Evolutionary conservation across 1,140 invertebrate species (phyloP).

Genomic region (Calephelis virginiensis): DNA sequence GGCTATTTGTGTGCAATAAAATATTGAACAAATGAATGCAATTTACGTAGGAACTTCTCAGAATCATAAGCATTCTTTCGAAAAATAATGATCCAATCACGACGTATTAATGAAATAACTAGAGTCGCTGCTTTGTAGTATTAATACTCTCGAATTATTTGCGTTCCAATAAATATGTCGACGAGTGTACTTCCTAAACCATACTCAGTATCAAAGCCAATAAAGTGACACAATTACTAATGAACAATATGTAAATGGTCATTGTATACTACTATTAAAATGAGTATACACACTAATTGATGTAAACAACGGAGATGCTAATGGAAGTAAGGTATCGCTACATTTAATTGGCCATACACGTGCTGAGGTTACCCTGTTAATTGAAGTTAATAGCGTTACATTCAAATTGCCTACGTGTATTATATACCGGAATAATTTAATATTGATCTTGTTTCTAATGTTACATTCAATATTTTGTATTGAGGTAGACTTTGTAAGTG

Average conservation of each 20-base stretch:
- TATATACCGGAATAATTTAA: constrained; percentile 7
- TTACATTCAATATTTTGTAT: too few relatives aligned
- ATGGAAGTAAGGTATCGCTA: constrained; percentile 74
- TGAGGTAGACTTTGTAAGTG: too few relatives aligned
- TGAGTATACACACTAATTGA: constrained; percentile 42
- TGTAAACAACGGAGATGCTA: constrained; percentile 68
- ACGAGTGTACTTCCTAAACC: too few relatives aligned
- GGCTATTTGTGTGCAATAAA: too few relatives aligned
- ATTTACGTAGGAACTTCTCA: too few relatives aligned
- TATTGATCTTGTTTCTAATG: constrained; percentile 1
- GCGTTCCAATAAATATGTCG: too few relatives aligned
- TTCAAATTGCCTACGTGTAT: constrained; percentile 4
- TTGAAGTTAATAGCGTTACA: constrained; percentile 68
- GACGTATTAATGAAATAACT: too few relatives aligned
- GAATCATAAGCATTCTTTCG: too few relatives aligned
- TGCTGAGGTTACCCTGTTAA: constrained; percentile 69
- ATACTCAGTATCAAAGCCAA: constrained; percentile 1
- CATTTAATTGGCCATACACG: constrained; percentile 71
- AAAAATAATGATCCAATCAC: too few relatives aligned
- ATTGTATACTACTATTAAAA: constrained; percentile 14
- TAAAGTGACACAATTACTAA: not conserved
- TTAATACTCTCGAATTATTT: too few relatives aligned
- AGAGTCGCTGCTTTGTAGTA: too few relatives aligned
- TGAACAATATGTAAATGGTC: constrained; percentile 3
- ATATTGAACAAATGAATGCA: too few relatives aligned